Evolutionary conservation across 2,888 invertebrate genomes (phyloP).

Genomic region (Volucella zonaria): DNA sequence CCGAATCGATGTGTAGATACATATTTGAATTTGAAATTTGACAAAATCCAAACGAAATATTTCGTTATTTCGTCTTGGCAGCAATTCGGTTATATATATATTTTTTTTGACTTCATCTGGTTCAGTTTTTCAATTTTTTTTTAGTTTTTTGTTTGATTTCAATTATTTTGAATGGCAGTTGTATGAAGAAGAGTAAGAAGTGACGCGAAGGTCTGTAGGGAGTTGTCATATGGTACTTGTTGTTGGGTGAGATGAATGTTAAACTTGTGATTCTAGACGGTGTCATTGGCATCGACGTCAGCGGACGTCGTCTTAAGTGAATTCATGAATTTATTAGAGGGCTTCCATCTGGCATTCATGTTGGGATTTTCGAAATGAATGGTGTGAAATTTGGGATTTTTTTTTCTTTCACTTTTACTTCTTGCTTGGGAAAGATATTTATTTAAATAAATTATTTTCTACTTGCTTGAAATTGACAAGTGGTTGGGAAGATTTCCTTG

Average conservation of each 20-base stretch:
- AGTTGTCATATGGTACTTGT: constrained; percentile 28
- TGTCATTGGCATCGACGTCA: constrained; percentile 62
- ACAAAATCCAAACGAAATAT: constrained; percentile 54
- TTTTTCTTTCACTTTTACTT: constrained; percentile 1
- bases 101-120: constrained; percentile 74
- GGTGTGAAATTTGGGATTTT: constrained; percentile 23
- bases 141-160: constrained; percentile 79
- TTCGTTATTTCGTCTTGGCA: constrained; percentile 13
- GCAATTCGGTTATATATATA: background rate
- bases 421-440: background rate
- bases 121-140: constrained; percentile 76
- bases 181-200: constrained; percentile 11
- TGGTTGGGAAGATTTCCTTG: too few relatives aligned
- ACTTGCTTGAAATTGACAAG: background rate
- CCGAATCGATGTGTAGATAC: constrained; percentile 46
- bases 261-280: constrained; percentile 64
- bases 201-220: background rate
- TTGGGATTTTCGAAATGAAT: constrained; percentile 26
- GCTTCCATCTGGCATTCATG: constrained; percentile 48
- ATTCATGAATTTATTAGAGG: constrained; percentile 61
- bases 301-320: constrained; percentile 44
- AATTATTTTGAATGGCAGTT: constrained; percentile 77
- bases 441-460: constrained; percentile 23
- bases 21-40: constrained; percentile 69
- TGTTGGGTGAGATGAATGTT: constrained; percentile 58